These are phyloP conservation scores for Hapalemur alaotrensis DNA, from an alignment of 2,797 vertebrate genomes.

Conservation along the genomic window DNA sequence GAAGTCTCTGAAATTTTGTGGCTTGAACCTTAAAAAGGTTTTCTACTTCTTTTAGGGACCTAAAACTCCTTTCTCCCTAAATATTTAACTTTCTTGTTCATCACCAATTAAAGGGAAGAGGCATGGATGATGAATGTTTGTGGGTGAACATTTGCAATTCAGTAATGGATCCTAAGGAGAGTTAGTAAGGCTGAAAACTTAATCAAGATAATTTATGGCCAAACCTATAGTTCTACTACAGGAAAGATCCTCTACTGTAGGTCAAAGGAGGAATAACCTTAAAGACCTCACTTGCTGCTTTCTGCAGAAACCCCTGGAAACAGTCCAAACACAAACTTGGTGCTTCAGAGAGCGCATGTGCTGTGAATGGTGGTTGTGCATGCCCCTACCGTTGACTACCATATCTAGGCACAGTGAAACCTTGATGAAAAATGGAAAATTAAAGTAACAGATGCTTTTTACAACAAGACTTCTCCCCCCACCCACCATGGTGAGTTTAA, in stretches of 20 bases:
- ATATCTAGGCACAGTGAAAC: constrained; percentile 71
- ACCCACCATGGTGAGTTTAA: constrained; percentile 52
- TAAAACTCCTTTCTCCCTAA: neutral
- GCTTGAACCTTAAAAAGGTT: neutral
- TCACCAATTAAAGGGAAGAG: constrained; percentile 3
- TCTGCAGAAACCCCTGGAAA: constrained; percentile 77
- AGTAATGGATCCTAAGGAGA: neutral
- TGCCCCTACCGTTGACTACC: neutral
- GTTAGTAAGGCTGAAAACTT: neutral
- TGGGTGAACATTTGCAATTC: neutral
- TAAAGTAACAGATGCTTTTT: constrained; percentile 72
- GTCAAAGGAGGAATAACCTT: neutral
- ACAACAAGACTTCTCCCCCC: neutral
- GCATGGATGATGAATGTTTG: neutral
- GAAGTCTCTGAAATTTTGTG: neutral
- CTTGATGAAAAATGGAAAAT: constrained; percentile 64
- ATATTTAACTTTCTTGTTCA: neutral
- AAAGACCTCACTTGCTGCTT: constrained; percentile 9
- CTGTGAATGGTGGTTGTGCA: neutral
- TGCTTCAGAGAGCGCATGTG: constrained; percentile 76
- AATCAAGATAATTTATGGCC: constrained; percentile 9
- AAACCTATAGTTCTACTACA: neutral
- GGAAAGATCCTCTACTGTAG: neutral
- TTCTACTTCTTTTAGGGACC: neutral
- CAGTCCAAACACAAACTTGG: constrained; percentile 76